A percentile compares a stretch with the other conserved stretches of the same genome.
phyloP scores from a whole-genome alignment of 2,888 invertebrate genomes.

The Leistus spinibarbis region DNA sequence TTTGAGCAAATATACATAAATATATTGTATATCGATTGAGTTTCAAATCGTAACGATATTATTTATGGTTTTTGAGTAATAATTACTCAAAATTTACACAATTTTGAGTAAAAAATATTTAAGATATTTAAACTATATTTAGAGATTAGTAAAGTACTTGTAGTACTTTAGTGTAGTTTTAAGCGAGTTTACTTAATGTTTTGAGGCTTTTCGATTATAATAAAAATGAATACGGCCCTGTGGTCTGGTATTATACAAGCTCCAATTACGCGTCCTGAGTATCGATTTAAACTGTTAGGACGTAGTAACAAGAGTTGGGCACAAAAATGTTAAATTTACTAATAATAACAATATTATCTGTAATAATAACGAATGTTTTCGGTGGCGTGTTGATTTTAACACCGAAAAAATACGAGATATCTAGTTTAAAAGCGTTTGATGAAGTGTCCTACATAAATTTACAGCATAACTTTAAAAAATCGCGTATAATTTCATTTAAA shows the following conservation, averaged over 20 bases:
- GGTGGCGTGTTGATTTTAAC: conserved; percentile 34
- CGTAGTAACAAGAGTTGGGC: neutral
- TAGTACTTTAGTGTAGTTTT: no score
- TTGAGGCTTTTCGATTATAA: neutral
- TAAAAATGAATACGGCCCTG: neutral
- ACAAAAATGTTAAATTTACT: neutral
- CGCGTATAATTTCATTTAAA: conserved; percentile 50
- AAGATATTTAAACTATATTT: no score
- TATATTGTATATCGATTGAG: neutral
- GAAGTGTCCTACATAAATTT: conserved; percentile 50
- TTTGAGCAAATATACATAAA: neutral
- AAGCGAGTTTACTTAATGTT: no score
- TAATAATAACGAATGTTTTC: conserved; percentile 36
- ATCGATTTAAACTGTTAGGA: neutral
- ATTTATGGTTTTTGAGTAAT: no score
- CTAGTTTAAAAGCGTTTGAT: conserved; percentile 51
- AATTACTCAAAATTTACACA: no score
- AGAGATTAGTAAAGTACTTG: no score
- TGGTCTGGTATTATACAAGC: neutral
- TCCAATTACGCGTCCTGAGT: no score
- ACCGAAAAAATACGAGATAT: conserved; percentile 48
- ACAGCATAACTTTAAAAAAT: conserved; percentile 47
- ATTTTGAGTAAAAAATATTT: no score
- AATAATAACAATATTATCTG: neutral
- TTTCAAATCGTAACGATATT: no score